A percentile compares a stretch with the other conserved stretches of the same genome.
phyloP scores from a whole-genome alignment of 2,888 invertebrate species.

The Nomada fabriciana region DNA sequence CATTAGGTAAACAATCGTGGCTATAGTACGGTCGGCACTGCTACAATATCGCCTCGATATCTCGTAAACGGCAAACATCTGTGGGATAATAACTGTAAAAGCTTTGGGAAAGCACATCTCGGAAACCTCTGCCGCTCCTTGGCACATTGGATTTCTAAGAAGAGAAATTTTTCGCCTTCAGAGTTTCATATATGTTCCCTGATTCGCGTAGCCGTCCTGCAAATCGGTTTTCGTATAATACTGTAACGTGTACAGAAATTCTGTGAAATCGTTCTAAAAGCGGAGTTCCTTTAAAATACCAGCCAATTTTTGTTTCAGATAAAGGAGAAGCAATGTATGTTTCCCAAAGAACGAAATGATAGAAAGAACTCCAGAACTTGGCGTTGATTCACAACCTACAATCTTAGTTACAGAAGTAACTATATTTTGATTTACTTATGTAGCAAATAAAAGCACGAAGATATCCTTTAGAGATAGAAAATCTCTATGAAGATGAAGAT shows the following conservation, averaged over 20 bases:
- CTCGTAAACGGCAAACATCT: conserved; percentile 78
- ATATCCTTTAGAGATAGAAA: too few relatives aligned
- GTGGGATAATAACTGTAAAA: conserved; percentile 82
- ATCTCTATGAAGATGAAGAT: too few relatives aligned
- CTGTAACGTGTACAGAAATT: neutral
- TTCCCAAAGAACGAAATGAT: too few relatives aligned
- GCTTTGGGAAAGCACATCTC: conserved; percentile 68
- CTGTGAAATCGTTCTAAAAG: neutral
- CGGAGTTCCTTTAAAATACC: neutral
- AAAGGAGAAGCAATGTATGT: too few relatives aligned
- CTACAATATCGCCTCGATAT: conserved; percentile 62
- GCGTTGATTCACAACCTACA: too few relatives aligned
- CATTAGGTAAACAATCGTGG: conserved; percentile 78
- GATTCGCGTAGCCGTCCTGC: neutral
- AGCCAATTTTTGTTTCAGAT: too few relatives aligned
- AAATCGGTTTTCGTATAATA: conserved; percentile 23
- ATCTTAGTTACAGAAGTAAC: too few relatives aligned
- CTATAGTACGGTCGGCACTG: conserved; percentile 18
- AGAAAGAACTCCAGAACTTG: too few relatives aligned
- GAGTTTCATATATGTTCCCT: neutral
- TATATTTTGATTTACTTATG: too few relatives aligned
- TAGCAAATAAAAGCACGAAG: too few relatives aligned
- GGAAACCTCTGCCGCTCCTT: conserved; percentile 22
- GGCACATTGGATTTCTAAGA: conserved; percentile 42
- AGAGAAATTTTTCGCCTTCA: conserved; percentile 49